A percentile compares a stretch with the other conserved stretches of the same genome.
These are phyloP conservation scores for Felis chaus DNA, from an alignment of 2,113 vertebrate genomes.

Conservation along the genomic window DNA sequence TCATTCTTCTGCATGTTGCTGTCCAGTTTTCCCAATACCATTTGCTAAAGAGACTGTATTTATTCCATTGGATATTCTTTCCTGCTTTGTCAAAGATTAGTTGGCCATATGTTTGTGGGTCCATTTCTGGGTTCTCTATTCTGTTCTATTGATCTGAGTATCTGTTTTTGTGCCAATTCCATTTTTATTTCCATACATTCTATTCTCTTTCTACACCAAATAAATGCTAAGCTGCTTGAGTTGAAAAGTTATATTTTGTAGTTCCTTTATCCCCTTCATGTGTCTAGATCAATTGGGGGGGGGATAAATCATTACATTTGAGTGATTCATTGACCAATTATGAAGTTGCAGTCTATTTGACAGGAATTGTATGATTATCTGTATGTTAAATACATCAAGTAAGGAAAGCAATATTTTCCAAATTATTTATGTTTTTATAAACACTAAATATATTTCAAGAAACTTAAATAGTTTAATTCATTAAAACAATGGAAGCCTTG, in stretches of 20 bases:
- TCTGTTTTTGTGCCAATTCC: too few relatives aligned
- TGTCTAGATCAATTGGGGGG: not conserved
- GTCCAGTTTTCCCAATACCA: too few relatives aligned
- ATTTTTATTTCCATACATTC: not conserved
- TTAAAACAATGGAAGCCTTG: not conserved
- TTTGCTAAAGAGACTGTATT: too few relatives aligned
- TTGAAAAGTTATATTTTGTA: slow-evolving; percentile 15
- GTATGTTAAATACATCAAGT: not conserved
- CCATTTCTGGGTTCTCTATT: too few relatives aligned
- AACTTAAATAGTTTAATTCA: not conserved
- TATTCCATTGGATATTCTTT: too few relatives aligned
- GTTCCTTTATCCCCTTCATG: not conserved
- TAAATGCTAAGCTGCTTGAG: not conserved
- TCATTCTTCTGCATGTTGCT: too few relatives aligned
- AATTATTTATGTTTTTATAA: not conserved
- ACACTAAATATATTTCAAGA: not conserved
- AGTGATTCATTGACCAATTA: not conserved
- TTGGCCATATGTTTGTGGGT: too few relatives aligned
- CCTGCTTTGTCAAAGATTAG: too few relatives aligned
- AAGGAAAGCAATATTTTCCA: not conserved
- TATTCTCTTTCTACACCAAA: not conserved
- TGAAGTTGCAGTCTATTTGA: not conserved
- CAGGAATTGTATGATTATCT: not conserved
- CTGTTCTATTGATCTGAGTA: too few relatives aligned
- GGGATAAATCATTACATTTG: not conserved